Conservation (phyloP, 2,797 vertebrate species). For the Lithobates pipiens region DNA sequence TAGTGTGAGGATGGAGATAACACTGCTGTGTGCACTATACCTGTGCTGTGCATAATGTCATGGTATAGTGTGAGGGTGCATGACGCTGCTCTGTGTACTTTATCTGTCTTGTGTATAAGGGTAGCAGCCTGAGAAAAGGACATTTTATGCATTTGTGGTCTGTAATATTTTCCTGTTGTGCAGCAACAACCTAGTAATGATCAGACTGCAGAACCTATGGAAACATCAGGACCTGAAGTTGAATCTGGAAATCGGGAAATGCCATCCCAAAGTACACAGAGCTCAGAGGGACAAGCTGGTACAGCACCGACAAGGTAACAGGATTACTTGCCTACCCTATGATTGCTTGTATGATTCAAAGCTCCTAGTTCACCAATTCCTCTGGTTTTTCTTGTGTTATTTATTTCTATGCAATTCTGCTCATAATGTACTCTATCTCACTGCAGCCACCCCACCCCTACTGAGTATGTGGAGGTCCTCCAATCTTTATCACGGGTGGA, state of each 20-base stretch:
- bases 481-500: slow-evolving; percentile 86
- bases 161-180: neutral
- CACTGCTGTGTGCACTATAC: neutral
- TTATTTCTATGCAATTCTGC: too few species aligned
- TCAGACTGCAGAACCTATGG: slow-evolving; percentile 69
- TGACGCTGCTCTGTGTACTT: neutral
- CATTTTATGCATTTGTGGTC: neutral
- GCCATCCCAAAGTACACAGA: slow-evolving; percentile 56
- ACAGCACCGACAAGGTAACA: slow-evolving; percentile 31
- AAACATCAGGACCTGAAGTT: slow-evolving; percentile 68
- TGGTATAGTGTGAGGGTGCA: neutral
- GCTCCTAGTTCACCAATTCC: too few species aligned
- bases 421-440: neutral
- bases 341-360: neutral
- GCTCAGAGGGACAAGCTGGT: slow-evolving; percentile 20
- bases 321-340: neutral
- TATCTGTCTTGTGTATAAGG: neutral
- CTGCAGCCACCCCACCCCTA: slow-evolving; percentile 84
- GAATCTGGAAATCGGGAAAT: slow-evolving; percentile 59
- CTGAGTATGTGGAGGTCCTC: slow-evolving; percentile 86
- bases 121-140: neutral
- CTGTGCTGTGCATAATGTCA: neutral
- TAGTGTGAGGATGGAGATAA: neutral
- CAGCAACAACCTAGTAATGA: slow-evolving; percentile 28
- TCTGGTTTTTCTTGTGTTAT: neutral